Conservation (phyloP, 2,797 vertebrate species). For the Catostomus latipinnis region DNA sequence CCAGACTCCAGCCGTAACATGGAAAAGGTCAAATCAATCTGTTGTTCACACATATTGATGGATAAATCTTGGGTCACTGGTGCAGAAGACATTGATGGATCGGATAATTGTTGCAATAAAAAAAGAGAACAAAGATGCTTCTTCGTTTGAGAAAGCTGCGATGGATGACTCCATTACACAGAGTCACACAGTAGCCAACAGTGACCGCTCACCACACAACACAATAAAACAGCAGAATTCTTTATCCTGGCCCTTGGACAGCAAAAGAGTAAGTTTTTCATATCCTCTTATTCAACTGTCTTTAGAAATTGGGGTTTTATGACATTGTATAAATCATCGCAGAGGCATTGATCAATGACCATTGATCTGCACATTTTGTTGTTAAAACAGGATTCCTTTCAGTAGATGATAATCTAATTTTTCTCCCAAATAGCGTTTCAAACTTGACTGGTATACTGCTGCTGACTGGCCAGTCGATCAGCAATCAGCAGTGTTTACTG, state of each 20-base stretch:
- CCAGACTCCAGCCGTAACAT: conserved; percentile 42
- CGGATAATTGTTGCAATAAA: conserved; percentile 35
- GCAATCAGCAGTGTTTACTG: conserved; percentile 61
- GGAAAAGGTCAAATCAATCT: conserved; percentile 68
- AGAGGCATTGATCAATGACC: conserved; percentile 51
- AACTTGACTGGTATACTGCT: conserved; percentile 39
- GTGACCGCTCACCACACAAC: conserved; percentile 4
- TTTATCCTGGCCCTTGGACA: conserved; percentile 31
- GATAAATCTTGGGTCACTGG: conserved; percentile 70
- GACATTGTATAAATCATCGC: conserved; percentile 55
- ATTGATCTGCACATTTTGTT: conserved; percentile 54
- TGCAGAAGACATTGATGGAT: conserved; percentile 67
- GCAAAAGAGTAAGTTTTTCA: conserved; percentile 41
- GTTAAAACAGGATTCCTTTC: conserved; percentile 53
- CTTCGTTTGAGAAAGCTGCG: conserved; percentile 2
- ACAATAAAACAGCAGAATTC: conserved; percentile 39
- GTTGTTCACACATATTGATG: conserved; percentile 73
- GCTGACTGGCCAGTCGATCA: conserved; percentile 53
- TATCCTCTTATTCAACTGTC: conserved; percentile 38
- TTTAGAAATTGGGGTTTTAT: conserved; percentile 49
- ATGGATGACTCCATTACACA: conserved; percentile 27
- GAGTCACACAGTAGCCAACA: not conserved
- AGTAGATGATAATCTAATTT: conserved; percentile 56
- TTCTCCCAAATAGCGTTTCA: conserved; percentile 45
- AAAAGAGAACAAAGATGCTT: conserved; percentile 31